Evolutionary conservation across 2,113 vertebrate genomes (phyloP).

Genomic region (Pardalotus punctatus): DNA sequence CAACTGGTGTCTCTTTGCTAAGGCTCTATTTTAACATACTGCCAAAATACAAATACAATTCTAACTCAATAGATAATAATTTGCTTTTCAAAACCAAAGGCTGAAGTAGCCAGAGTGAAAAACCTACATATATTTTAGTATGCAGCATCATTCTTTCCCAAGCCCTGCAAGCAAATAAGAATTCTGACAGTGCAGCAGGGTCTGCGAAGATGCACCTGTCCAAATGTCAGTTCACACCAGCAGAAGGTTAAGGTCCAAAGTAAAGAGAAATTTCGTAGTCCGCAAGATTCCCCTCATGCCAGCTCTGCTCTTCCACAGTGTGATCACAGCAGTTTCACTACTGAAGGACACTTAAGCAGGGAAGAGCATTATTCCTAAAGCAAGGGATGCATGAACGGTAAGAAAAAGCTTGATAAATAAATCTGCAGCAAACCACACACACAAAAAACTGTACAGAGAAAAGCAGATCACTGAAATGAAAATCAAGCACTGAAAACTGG

Average conservation of each 20-base stretch:
- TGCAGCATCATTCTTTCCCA: neutral
- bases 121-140: neutral
- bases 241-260: neutral
- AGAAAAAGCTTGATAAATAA: neutral
- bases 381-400: neutral
- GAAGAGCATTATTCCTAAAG: neutral
- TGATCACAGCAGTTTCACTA: neutral
- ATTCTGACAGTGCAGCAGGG: neutral
- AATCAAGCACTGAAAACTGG: neutral
- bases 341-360: neutral
- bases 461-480: neutral
- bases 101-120: neutral
- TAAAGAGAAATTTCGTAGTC: neutral
- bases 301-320: neutral
- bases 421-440: neutral
- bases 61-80: neutral
- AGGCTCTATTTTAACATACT: neutral
- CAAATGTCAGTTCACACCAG: neutral
- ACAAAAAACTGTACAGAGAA: neutral
- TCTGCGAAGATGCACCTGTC: neutral
- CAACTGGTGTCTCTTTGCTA: neutral
- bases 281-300: neutral
- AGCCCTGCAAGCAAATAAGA: neutral
- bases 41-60: constrained; percentile 9
- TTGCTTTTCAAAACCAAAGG: neutral